Base-by-base conservation (phyloP, 2,797 vertebrate species). In the Ateles fusciceps region DNA sequence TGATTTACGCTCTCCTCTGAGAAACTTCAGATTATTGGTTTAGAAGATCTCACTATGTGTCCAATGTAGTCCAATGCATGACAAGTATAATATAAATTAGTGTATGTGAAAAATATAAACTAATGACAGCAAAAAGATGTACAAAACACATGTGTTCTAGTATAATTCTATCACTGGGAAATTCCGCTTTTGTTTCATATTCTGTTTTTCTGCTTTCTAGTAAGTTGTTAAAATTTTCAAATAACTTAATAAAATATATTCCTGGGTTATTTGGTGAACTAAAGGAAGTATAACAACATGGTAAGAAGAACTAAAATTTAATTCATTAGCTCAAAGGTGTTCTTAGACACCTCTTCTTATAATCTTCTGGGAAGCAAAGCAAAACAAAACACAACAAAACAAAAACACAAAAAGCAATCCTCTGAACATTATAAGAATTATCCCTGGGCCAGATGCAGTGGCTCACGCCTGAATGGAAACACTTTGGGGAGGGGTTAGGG, bases 241-340 rank as follows among this genome's bases (percentile, higher is more conserved):
- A 72, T 80, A 87, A 78, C 90, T 46, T 80, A 87, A 72, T 93
- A 91, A 95, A 94, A 86, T 57, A 30, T 48, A 79, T 55, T 79
- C 50, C 55, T 85, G 46, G 33, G 4, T 85, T 93, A 76, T 68
- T 93, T 95, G 33, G 42, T 92, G 39, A 95, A 93, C 57, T 96
- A 81, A 1, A 85, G 44, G 12, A 92, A 97, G n/a, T 87, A 68
- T 52, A 91, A 50, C 71, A 50, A 79, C 39, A 28, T 75, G 55
- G 5, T 42, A 81, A 95, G 36, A 89, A 92, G 39, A 97, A 50
- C 19, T 6, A 78, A 96, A 36, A 79, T 61, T 71, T 72, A 52
- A 75, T 74, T 95, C 7, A 55, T 76, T 81, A 87, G 10, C 6
- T 83, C 52, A 92, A 90, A 90, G 22, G 81, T n/a, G 12, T 50